Base-by-base conservation (phyloP, 1,140 invertebrate genomes). In the Rhagoletis pomonella region DNA sequence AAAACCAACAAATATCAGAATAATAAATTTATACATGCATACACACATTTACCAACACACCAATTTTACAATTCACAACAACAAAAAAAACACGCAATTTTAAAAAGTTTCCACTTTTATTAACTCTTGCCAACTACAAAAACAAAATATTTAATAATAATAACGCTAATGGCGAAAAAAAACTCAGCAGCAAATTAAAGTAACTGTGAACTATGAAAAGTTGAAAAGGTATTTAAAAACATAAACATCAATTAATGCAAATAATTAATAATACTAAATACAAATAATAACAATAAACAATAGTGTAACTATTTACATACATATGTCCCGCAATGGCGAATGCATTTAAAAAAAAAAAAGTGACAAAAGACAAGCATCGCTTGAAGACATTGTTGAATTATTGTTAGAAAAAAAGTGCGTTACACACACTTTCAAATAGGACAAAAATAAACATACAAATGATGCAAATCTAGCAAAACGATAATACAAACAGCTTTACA, bases 171-270 rank as follows among this genome's bases (percentile, higher is more conserved):
- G 12, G 42, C 10, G 44, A 77, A 50, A 42, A 7, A 19, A 55
- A 19, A 50, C 5, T 55, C 50, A 81, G 55, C 17, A 81, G 19
- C 4, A 10, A 29, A 77, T 77, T 77, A 14, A 44, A 9, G 7
- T 19, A 81, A 55, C 73, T 81, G 73, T 81, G 44, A 81, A 81
- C 42, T 81, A 17, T 19, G 73, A 81, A 81, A 81, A 81, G 73
- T n/a, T 19, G 73, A 81, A 81, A 81, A 81, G 73, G 73, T 81
- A 81, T 81, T 81, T 29, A 55, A 81, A 81, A 67, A 67, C 19
- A 81, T 55, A 55, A 81, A 77, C 69, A 64, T 42, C 29, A n/a
- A 42, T 77, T 47, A 47, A 77, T 50, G 17, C 5, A 77, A 29
- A 19, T 19, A 58, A 55, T 55, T n/a, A 17, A 47, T 50, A 17